Conservation (phyloP, 1,140 invertebrate species). For the Anoplolepis gracilipes region DNA sequence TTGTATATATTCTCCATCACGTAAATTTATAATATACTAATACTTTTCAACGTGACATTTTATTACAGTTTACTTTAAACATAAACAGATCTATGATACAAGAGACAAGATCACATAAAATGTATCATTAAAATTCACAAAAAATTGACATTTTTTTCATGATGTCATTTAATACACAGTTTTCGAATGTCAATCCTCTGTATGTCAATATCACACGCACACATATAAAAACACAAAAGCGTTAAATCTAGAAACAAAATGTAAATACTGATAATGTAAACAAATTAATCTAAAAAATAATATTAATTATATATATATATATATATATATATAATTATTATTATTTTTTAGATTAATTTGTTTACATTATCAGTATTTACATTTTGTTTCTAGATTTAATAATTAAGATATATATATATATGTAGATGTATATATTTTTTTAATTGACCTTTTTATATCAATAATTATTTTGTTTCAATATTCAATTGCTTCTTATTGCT, state of each 20-base stretch:
- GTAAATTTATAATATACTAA: conserved; percentile 2
- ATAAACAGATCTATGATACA: conserved; percentile 29
- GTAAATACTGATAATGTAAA: too few relatives aligned
- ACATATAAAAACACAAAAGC: not conserved
- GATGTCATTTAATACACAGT: conserved; percentile 9
- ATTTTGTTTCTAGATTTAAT: not conserved
- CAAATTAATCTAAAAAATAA: too few relatives aligned
- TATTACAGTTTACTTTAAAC: not conserved
- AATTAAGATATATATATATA: too few relatives aligned
- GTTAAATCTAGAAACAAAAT: not conserved
- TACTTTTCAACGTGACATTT: not conserved
- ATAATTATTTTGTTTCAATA: too few relatives aligned
- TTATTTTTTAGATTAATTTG: too few relatives aligned
- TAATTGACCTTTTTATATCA: too few relatives aligned
- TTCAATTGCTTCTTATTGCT: too few relatives aligned
- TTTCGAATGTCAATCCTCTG: not conserved
- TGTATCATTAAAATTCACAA: not conserved
- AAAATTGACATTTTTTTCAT: conserved; percentile 9
- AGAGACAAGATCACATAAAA: conserved; percentile 2
- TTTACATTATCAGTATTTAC: too few relatives aligned
- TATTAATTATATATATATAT: too few relatives aligned
- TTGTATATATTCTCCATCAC: not conserved
- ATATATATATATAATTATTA: too few relatives aligned
- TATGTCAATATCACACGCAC: not conserved
- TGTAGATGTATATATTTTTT: too few relatives aligned